These are phyloP conservation scores for Pinctada fucata DNA, from an alignment of 2,888 invertebrate species.

Conservation along the genomic window DNA sequence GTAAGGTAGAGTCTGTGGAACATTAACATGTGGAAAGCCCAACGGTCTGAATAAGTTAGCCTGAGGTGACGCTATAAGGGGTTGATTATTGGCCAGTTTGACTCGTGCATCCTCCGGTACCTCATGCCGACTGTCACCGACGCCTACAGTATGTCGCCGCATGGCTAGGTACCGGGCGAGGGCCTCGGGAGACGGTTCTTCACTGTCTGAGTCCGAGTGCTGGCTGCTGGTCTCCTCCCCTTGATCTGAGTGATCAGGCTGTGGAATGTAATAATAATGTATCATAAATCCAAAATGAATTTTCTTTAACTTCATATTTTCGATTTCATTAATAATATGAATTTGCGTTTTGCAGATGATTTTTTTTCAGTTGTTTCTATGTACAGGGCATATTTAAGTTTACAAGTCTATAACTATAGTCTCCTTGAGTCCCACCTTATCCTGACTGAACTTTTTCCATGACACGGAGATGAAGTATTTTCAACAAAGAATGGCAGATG, in stretches of 20 bases:
- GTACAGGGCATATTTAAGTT: too few relatives aligned
- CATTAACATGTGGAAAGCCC: conserved; percentile 85
- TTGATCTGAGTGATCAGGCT: neutral
- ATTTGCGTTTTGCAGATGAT: too few relatives aligned
- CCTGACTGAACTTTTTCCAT: neutral
- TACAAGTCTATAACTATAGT: too few relatives aligned
- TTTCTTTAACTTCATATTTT: too few relatives aligned
- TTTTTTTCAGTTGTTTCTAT: too few relatives aligned
- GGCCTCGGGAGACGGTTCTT: conserved; percentile 77
- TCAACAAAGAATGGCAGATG: neutral
- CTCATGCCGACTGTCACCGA: conserved; percentile 90
- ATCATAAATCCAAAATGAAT: neutral
- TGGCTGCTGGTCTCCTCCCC: conserved; percentile 63
- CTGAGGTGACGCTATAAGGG: conserved; percentile 68
- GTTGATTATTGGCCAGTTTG: conserved; percentile 72
- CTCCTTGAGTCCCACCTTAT: too few relatives aligned
- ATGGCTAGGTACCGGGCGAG: conserved; percentile 80
- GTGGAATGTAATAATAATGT: neutral
- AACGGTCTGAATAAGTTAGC: conserved; percentile 64
- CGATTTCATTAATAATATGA: too few relatives aligned
- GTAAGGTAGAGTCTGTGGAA: conserved; percentile 87
- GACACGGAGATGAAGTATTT: neutral
- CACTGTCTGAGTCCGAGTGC: conserved; percentile 72
- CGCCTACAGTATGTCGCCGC: conserved; percentile 93
- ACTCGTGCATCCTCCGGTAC: conserved; percentile 78